Base-by-base conservation (phyloP, 2,797 vertebrate species). In the Prionace glauca region DNA sequence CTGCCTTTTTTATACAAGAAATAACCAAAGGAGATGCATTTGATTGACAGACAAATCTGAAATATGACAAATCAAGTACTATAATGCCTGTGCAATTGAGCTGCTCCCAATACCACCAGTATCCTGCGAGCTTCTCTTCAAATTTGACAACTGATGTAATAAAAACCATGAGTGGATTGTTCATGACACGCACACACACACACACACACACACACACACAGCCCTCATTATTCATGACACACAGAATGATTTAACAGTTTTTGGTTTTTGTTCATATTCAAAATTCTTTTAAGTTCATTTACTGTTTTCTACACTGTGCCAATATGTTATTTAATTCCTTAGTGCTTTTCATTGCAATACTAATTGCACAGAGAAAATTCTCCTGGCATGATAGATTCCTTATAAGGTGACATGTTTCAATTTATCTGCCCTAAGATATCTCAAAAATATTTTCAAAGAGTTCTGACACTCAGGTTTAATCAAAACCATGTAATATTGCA, bases 161-260 rank as follows among this genome's bases (percentile, higher is more conserved):
- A 22, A 77, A 71, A 95, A 24, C 69, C 26, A 77, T 72, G 69
- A 74, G 69, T 77, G 93, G 93, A 95, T 71, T 77, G 45, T 95
- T 95, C 50, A 77, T 77, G 93, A 74, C 93, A 95, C 32, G 24
- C 93, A 74, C 24, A 77, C 71, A 29, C 24, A 56, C 50, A 56
- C 45, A 36, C 93, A 72, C 36, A 74, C 41, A 56, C 50, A 56
- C 71, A 74, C 50, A 95, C 93, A 95, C 93, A 95, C 77, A 71
- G 93, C 69, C 71, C 93, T 95, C 93, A 95, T 95, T 95, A 95
- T 32, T 71, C 71, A n/a, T 95, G 93, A 56, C 29, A 77, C n/a
- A 95, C 29, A 60, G 45, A 95, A 95, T 95, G 71, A 24, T 77
- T 77, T 32, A 77, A 29, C 1, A 32, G 41, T 77, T 77, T 74